Percentiles rank a stretch among this genome's conserved stretches.
Evolutionary conservation across 2,797 vertebrate species (phyloP).

Genomic region (Cygnus olor): DNA sequence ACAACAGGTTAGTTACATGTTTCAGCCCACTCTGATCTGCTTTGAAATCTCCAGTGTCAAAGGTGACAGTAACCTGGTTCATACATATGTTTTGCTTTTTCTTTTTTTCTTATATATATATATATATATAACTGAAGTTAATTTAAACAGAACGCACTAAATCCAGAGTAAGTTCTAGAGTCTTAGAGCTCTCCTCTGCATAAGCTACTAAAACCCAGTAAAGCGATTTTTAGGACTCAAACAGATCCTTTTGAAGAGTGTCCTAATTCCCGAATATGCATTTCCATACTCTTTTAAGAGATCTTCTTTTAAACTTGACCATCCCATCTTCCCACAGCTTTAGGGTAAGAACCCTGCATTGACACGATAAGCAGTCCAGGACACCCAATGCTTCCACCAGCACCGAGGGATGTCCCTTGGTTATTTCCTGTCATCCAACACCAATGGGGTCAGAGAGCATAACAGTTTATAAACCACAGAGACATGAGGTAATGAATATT

Average conservation of each 20-base stretch:
- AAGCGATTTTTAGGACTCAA: not conserved
- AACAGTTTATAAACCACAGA: conserved; percentile 3
- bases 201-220: not conserved
- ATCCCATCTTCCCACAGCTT: not conserved
- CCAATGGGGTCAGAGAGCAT: conserved; percentile 5
- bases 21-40: not conserved
- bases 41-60: not conserved
- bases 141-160: not conserved
- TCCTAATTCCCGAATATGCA: not conserved
- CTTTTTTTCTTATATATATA: not conserved
- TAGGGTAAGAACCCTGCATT: not conserved
- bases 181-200: not conserved
- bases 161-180: not conserved
- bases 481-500: not conserved
- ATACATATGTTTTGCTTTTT: not conserved
- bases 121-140: not conserved
- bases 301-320: not conserved
- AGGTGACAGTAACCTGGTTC: not conserved
- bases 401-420: not conserved
- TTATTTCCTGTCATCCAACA: conserved; percentile 6
- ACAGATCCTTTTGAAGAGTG: not conserved
- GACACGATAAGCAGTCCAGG: not conserved
- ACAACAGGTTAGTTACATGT: not conserved
- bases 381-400: not conserved
- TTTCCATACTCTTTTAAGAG: not conserved